phyloP scores from a whole-genome alignment of 2,113 vertebrate species.

The Rhinopomastus cyanomelas region DNA sequence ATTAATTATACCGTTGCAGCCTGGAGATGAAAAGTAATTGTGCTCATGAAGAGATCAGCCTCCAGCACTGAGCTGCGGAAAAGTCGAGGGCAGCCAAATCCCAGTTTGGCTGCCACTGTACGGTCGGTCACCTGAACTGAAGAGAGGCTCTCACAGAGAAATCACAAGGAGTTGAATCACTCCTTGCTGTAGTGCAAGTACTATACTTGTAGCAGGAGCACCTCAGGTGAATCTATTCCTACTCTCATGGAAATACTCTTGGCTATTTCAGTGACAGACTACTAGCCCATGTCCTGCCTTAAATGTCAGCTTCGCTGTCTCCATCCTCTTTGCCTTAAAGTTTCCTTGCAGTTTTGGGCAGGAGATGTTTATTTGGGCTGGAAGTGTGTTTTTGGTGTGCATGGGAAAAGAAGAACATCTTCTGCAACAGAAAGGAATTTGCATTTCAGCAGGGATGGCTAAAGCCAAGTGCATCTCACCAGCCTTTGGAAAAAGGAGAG shows the following conservation, averaged over 20 bases:
- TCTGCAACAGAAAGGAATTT: neutral
- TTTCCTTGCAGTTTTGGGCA: neutral
- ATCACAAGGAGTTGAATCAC: neutral
- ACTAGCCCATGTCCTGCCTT: neutral
- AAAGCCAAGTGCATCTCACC: neutral
- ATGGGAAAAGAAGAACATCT: neutral
- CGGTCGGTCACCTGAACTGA: neutral
- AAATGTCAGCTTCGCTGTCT: neutral
- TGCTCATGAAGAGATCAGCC: neutral
- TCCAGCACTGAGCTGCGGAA: neutral
- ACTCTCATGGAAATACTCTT: neutral
- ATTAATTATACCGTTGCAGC: conserved; percentile 36
- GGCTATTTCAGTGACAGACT: neutral
- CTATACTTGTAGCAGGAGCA: neutral
- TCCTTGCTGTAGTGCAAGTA: neutral
- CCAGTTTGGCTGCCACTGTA: neutral
- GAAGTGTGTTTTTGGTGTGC: neutral
- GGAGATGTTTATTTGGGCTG: neutral
- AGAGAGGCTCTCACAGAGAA: neutral
- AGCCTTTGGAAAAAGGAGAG: neutral
- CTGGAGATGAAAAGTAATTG: conserved; percentile 45
- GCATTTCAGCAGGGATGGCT: neutral
- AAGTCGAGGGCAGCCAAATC: neutral
- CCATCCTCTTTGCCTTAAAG: neutral
- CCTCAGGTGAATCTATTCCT: neutral